phyloP scores from a whole-genome alignment of 2,797 vertebrate species.

The Takifugu ocellatus region DNA sequence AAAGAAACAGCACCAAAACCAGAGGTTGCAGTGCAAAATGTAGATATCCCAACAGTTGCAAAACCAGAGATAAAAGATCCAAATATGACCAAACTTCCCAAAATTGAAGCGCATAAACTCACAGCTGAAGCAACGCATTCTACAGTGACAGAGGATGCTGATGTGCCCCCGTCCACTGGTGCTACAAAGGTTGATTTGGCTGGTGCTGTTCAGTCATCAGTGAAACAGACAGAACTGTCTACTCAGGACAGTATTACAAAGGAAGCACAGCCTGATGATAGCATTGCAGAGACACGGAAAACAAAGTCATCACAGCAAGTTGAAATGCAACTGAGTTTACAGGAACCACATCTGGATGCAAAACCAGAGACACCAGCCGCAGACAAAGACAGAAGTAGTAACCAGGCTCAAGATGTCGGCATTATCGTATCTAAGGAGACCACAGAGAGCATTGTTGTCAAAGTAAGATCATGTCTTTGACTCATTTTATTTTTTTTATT shows the following conservation, averaged over 20 bases:
- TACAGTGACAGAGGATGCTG: constrained; percentile 13
- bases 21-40: constrained; percentile 20
- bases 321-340: constrained; percentile 23
- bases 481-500: not conserved
- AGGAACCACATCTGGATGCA: constrained; percentile 29
- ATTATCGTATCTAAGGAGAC: constrained; percentile 22
- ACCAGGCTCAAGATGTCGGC: constrained; percentile 24
- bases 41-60: constrained; percentile 16
- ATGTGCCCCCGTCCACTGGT: constrained; percentile 9
- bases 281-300: constrained; percentile 23
- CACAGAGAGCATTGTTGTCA: constrained; percentile 18
- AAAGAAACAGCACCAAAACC: constrained; percentile 22
- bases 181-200: constrained; percentile 20
- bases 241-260: constrained; percentile 17
- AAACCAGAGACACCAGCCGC: constrained; percentile 21
- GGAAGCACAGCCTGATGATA: constrained; percentile 27
- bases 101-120: constrained; percentile 23
- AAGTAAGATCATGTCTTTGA: constrained; percentile 35
- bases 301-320: constrained; percentile 29
- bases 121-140: constrained; percentile 6
- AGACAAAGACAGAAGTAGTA: constrained; percentile 23
- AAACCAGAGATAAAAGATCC: constrained; percentile 16
- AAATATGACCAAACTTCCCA: constrained; percentile 8
- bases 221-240: constrained; percentile 29
- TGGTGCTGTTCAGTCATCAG: constrained; percentile 22